Conservation (phyloP, 2,113 vertebrate genomes). For the Pantherophis guttatus region DNA sequence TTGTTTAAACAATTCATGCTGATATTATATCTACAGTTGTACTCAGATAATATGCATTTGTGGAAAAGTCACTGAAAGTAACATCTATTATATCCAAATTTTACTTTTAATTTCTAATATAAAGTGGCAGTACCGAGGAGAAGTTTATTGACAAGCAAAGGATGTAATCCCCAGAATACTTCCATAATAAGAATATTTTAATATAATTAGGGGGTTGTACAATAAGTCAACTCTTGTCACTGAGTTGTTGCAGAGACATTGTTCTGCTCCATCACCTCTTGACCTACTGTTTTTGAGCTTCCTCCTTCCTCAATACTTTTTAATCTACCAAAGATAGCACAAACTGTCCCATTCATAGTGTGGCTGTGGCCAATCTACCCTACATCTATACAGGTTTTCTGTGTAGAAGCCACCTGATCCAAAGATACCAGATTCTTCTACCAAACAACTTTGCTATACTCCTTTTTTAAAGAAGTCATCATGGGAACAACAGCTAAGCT, state of each 20-base stretch:
- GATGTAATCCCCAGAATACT: neutral
- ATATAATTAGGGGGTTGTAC: neutral
- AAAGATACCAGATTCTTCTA: neutral
- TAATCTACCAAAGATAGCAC: neutral
- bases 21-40: neutral
- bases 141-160: neutral
- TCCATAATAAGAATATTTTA: neutral
- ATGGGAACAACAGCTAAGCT: neutral
- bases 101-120: conserved; percentile 1
- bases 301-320: neutral
- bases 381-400: neutral
- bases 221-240: neutral
- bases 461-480: neutral
- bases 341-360: neutral
- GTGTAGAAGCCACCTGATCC: neutral
- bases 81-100: neutral
- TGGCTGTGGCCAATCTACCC: neutral
- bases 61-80: neutral
- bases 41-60: neutral
- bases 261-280: neutral
- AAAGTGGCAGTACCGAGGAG: neutral
- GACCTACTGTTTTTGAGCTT: neutral
- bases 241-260: neutral
- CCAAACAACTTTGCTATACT: neutral
- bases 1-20: fast-evolving